Base-by-base conservation (phyloP, 2,888 invertebrate species). In the Heteromyza rotundicornis region DNA sequence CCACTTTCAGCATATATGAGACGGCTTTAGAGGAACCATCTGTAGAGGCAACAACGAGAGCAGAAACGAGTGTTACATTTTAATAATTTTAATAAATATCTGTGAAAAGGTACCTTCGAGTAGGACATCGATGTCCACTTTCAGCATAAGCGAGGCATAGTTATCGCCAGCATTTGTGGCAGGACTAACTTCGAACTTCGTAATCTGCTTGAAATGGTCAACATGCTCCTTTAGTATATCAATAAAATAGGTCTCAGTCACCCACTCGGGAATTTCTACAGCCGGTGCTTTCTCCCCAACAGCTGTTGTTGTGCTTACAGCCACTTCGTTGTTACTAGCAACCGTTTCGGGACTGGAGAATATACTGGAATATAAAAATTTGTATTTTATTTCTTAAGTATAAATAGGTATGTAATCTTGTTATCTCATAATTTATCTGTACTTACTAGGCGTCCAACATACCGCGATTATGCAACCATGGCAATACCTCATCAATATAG, bases 381-480 rank as follows among this genome's bases (percentile, higher is more conserved):
- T n/a, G n/a, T n/a, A n/a, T n/a, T n/a, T n/a, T n/a, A n/a, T n/a
- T n/a, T n/a, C n/a, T n/a, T n/a, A n/a, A n/a, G n/a, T n/a, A n/a
- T n/a, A n/a, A 27, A 27, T 27, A 27, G 10, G 5, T 27, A 7
- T 27, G 27, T 27, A 27, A 27, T 27, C 5, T 27, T 27, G 27
- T 10, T 10, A 27, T 27, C 27, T 7, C 5, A 7, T 27, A 27
- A 27, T 10, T 27, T 27, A 27, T 40, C n/a, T 8, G n/a, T 8
- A 66, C 72, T 75, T 55, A 74, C 74, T 66, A 63, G 1, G 32
- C 1, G 3, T 78, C 76, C 57, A 80, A 62, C 0, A 74, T 63
- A 7, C 82, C 82, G 5, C 72, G 73, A 59, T 77, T 75, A 22
- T 81, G 71, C 56, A 82, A 50, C 78, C 79, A 82, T 8, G 80